Conservation (phyloP, 2,888 invertebrate species). For the Gari tellinella region DNA sequence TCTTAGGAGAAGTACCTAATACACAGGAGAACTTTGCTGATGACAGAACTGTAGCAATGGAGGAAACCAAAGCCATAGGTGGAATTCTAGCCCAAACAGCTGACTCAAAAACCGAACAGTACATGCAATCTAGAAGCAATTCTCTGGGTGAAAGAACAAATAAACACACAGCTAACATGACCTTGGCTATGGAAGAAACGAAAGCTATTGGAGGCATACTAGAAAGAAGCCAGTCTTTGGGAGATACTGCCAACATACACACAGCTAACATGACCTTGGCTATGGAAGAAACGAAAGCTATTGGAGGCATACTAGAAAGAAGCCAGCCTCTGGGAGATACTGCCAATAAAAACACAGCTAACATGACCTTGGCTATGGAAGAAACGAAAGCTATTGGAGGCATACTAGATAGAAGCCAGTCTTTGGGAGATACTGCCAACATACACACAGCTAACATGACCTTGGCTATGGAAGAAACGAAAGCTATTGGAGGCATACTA, state of each 20-base stretch:
- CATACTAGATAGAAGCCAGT: background rate
- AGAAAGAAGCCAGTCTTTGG: too few relatives aligned
- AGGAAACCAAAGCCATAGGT: conserved; percentile 15
- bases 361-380: conserved; percentile 5
- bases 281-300: conserved; percentile 29
- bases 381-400: conserved; percentile 16
- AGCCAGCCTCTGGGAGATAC: background rate
- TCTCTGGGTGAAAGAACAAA: too few relatives aligned
- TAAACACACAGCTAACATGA: conserved; percentile 7
- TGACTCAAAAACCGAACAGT: background rate
- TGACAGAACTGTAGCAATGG: conserved; percentile 6
- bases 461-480: too few relatives aligned
- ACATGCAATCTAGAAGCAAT: too few relatives aligned
- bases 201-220: conserved; percentile 33
- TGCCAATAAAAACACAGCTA: background rate
- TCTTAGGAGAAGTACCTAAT: too few relatives aligned
- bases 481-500: too few relatives aligned
- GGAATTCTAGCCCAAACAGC: conserved; percentile 6
- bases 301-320: conserved; percentile 12
- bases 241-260: too few relatives aligned
- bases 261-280: conserved; percentile 9
- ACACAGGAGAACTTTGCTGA: background rate
- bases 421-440: background rate
- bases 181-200: conserved; percentile 32
- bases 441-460: too few relatives aligned